Conservation (phyloP, 1,140 invertebrate genomes). For the Eumaeus atala region DNA sequence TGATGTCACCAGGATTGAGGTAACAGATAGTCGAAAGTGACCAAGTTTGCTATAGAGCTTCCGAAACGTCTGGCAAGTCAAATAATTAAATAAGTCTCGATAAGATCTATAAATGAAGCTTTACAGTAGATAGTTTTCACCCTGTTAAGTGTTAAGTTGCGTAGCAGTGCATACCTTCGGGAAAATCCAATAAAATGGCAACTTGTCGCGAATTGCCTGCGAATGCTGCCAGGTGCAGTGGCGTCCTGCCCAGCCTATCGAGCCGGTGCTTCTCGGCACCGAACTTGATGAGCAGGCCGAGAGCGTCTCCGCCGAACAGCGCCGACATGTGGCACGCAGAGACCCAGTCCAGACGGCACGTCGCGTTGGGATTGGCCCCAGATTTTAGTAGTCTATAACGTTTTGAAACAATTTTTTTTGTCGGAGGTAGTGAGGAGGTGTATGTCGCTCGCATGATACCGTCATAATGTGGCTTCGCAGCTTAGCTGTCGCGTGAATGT, state of each 20-base stretch:
- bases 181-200: conserved; percentile 57
- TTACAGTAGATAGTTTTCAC: no score
- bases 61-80: no score
- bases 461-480: background rate
- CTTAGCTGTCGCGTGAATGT: background rate
- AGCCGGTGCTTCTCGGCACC: conserved; percentile 54
- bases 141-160: no score
- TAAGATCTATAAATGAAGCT: no score
- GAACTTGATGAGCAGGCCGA: conserved; percentile 51
- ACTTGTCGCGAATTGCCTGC: conserved; percentile 60
- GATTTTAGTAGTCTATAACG: conserved; percentile 52
- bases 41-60: no score
- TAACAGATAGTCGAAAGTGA: no score
- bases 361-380: conserved; percentile 68
- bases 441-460: no score
- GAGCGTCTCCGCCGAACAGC: conserved; percentile 41
- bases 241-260: conserved; percentile 60
- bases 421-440: no score
- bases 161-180: conserved; percentile 59
- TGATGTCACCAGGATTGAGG: no score
- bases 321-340: conserved; percentile 67
- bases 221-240: conserved; percentile 66
- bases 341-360: conserved; percentile 56
- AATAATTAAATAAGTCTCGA: no score
- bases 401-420: background rate